phyloP scores from a whole-genome alignment of 1,140 invertebrate genomes.

The Helicoverpa armigera region DNA sequence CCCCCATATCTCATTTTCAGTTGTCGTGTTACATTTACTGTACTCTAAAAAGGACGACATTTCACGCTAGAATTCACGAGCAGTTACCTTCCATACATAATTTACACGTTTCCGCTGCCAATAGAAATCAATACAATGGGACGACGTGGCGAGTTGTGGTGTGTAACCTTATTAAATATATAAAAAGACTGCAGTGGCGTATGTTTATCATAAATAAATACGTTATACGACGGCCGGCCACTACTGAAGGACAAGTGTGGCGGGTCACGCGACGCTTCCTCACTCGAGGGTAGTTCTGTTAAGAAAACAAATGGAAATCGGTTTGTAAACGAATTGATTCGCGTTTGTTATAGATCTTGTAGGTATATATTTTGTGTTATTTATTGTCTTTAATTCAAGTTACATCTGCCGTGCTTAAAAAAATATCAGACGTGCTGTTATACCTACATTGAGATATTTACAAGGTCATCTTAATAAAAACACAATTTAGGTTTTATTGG shows the following conservation, averaged over 20 bases:
- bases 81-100: not conserved
- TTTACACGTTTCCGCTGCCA: not conserved
- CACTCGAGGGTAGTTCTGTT: not conserved
- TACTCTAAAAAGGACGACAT: too few relatives aligned
- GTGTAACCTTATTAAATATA: slow-evolving; percentile 34
- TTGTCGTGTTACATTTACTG: too few relatives aligned
- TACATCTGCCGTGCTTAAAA: too few relatives aligned
- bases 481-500: too few relatives aligned
- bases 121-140: slow-evolving; percentile 16
- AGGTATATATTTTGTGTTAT: too few relatives aligned
- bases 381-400: too few relatives aligned
- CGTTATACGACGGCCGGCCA: not conserved
- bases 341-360: too few relatives aligned
- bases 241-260: slow-evolving; percentile 23
- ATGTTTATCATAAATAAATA: slow-evolving; percentile 32
- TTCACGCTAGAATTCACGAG: not conserved
- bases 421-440: too few relatives aligned
- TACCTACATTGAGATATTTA: too few relatives aligned
- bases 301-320: slow-evolving; percentile 25
- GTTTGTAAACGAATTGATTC: too few relatives aligned
- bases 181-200: slow-evolving; percentile 29
- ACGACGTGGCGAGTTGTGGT: slow-evolving; percentile 9
- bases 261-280: slow-evolving; percentile 6
- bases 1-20: too few relatives aligned
- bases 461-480: too few relatives aligned